phyloP scores from a whole-genome alignment of 2,113 vertebrate genomes.

The Mobula birostris region DNA sequence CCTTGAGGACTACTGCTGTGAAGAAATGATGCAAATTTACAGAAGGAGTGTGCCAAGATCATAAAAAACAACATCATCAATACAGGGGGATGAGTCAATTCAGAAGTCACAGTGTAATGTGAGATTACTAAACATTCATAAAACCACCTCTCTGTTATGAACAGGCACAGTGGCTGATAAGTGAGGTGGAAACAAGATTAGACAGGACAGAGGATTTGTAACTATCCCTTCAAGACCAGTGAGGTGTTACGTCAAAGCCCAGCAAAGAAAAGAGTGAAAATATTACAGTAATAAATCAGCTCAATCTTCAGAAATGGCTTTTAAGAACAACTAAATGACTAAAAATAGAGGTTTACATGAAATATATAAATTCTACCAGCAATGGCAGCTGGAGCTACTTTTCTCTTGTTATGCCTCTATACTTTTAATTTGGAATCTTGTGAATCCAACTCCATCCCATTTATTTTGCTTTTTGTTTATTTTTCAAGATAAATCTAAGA shows the following conservation, averaged over 20 bases:
- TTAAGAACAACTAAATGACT: neutral
- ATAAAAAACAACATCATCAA: neutral
- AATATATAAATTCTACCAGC: neutral
- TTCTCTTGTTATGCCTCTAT: neutral
- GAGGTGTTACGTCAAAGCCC: neutral
- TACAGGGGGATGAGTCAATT: neutral
- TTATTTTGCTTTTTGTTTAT: neutral
- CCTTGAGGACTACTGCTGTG: slow-evolving; percentile 7
- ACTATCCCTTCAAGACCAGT: neutral
- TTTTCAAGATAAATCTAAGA: neutral
- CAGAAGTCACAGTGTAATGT: neutral
- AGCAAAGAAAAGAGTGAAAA: neutral
- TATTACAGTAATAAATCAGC: neutral
- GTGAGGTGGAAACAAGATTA: neutral
- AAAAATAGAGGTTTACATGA: neutral
- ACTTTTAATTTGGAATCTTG: neutral
- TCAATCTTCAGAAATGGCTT: neutral
- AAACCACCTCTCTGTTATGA: neutral
- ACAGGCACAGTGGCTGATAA: neutral
- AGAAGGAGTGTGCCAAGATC: neutral
- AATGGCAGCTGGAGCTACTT: neutral
- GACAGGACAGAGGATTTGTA: neutral
- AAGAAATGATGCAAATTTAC: neutral
- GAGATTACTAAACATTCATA: neutral
- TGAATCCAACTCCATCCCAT: neutral